Base-by-base conservation (phyloP, 2,888 invertebrate species). In the Philonicus albiceps region DNA sequence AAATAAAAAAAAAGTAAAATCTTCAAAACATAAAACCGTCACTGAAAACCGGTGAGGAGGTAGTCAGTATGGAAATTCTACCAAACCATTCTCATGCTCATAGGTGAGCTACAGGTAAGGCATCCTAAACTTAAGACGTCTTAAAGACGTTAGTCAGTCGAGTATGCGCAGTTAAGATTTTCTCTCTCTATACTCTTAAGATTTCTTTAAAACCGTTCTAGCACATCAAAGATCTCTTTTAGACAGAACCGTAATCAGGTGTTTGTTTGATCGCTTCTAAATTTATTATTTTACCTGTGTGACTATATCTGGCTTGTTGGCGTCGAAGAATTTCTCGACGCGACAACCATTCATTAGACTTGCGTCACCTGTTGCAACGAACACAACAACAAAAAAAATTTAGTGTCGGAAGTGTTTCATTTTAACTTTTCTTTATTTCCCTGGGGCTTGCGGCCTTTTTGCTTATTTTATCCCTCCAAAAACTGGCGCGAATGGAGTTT, bases 211-310 rank as follows among this genome's bases (percentile, higher is more conserved):
- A 34, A 16, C 13, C 13, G 34, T n/a, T 13, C 19, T 31, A n/a
- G 31, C 73, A 22, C 16, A 4, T 16, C 11, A 22, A 5, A 22
- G 30, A 13, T 74, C 37, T 74, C 74, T 37, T 31, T 55, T 22
- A 31, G 30, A 31, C 81, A 81, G 81, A 81, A 34, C 64, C 64
- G 81, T 22, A 81, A 81, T 81, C 81, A 81, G 81, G 81, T 81
- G 81, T 19, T 27, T 2, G 64, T 3, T 64, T 27, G 27, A 64
- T 13, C 11, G 22, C 7, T 22, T 11, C 13, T 19, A 11, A 64
- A 8, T 64, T 22, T 4, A 22, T 7, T 27, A 64, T 27, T 64
- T 64, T 22, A 64, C 64, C 64, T 64, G 64, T 11, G 13, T 27
- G 27, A 19, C 64, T 55, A n/a, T 55, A n/a, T 7, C 55, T 64